These are phyloP conservation scores for Phrynocephalus forsythii DNA, from an alignment of 2,797 vertebrate species.

Conservation along the genomic window DNA sequence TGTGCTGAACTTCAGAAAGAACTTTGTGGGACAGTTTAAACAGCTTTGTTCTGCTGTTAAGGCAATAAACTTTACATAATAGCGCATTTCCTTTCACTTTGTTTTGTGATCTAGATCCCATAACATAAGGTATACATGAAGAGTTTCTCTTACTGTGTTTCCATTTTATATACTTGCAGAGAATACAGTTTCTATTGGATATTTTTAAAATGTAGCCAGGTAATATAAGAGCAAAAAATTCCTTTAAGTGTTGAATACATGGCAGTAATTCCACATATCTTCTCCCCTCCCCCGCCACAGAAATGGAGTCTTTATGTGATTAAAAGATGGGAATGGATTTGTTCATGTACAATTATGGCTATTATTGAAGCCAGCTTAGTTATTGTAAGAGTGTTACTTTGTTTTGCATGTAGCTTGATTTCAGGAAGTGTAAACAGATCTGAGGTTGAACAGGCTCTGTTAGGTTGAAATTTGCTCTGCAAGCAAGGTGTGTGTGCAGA, in stretches of 20 bases:
- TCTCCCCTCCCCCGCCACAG: constrained; percentile 13
- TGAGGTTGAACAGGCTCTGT: constrained; percentile 6
- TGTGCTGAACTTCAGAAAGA: constrained; percentile 17
- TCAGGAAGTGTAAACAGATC: constrained; percentile 31
- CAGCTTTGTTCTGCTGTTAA: constrained; percentile 34
- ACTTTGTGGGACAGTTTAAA: constrained; percentile 62
- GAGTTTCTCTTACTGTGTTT: constrained; percentile 45
- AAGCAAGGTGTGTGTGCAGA: constrained; percentile 16
- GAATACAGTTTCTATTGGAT: constrained; percentile 41
- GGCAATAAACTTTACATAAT: constrained; percentile 38
- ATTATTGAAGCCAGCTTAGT: constrained; percentile 21
- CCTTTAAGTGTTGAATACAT: constrained; percentile 4
- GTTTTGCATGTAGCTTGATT: constrained; percentile 40
- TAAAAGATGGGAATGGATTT: constrained; percentile 29
- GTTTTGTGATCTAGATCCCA: constrained; percentile 33
- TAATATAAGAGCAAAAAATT: constrained; percentile 27
- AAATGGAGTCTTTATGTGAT: constrained; percentile 9
- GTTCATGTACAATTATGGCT: constrained; percentile 28
- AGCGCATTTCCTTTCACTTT: constrained; percentile 45
- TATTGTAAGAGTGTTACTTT: constrained; percentile 20
- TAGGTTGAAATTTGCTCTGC: constrained; percentile 27
- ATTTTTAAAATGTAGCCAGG: constrained; percentile 39
- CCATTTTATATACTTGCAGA: constrained; percentile 37
- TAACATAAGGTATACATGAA: neutral
- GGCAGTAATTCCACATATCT: neutral